These are phyloP conservation scores for Nanger granti DNA, from an alignment of 2,113 vertebrate species.

Conservation along the genomic window DNA sequence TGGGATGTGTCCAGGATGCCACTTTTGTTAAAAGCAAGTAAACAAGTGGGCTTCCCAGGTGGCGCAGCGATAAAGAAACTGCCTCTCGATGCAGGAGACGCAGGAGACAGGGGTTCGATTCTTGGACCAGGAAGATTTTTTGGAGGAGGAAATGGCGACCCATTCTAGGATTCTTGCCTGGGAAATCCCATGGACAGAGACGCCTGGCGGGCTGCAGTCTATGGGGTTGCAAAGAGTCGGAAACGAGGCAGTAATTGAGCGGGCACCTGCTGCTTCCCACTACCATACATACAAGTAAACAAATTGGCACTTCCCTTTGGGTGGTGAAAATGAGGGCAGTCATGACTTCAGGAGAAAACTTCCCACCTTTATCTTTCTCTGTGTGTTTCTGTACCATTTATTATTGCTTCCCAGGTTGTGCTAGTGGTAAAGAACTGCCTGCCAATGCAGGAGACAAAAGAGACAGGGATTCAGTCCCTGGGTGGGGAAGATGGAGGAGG, in stretches of 20 bases:
- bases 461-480: not conserved
- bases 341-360: not conserved
- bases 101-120: not conserved
- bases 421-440: not conserved
- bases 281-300: not conserved
- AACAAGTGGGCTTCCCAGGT: not conserved
- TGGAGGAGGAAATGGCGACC: not conserved
- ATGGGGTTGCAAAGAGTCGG: not conserved
- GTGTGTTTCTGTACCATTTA: not conserved
- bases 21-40: not conserved
- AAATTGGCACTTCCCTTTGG: not conserved
- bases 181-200: not conserved
- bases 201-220: not conserved
- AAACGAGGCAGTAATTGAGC: not conserved
- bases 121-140: not conserved
- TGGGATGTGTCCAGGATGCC: accelerated
- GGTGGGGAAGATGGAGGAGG: not conserved
- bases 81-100: not conserved
- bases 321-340: not conserved
- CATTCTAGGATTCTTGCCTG: not conserved
- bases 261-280: accelerated
- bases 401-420: not conserved
- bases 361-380: not conserved
- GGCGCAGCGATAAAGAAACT: accelerated
- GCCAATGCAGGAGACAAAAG: not conserved